Evolutionary conservation across 2,888 invertebrate species (phyloP).

Genomic region (Tachystola acroxantha): DNA sequence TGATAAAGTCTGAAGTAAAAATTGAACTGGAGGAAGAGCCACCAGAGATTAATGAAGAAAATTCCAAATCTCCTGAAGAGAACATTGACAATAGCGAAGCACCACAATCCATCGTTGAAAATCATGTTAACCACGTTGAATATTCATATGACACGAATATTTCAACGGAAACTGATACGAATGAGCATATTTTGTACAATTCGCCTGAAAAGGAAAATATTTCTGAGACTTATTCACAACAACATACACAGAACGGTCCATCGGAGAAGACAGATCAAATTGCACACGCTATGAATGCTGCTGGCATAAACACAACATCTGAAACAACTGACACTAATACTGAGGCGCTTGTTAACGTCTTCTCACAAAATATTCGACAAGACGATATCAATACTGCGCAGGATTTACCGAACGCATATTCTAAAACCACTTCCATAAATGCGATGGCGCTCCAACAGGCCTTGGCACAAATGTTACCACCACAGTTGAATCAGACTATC

Average conservation of each 20-base stretch:
- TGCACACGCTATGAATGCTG: constrained; percentile 67
- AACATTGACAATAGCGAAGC: constrained; percentile 29
- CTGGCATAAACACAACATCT: constrained; percentile 52
- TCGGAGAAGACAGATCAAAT: constrained; percentile 60
- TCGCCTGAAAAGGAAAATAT: constrained; percentile 5
- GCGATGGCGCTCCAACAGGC: constrained; percentile 69
- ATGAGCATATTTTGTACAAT: constrained; percentile 22
- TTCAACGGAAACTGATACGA: constrained; percentile 19
- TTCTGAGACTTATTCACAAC: constrained; percentile 17
- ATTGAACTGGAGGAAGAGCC: constrained; percentile 49
- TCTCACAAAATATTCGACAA: constrained; percentile 71
- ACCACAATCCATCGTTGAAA: constrained; percentile 17
- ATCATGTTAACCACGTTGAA: constrained; percentile 28
- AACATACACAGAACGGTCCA: constrained; percentile 34
- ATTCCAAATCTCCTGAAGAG: constrained; percentile 25
- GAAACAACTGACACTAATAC: constrained; percentile 40
- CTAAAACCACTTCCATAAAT: constrained; percentile 58
- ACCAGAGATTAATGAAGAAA: constrained; percentile 38
- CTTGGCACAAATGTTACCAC: constrained; percentile 66
- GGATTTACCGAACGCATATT: constrained; percentile 37
- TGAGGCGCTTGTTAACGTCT: constrained; percentile 68
- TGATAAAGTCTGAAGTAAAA: constrained; percentile 42
- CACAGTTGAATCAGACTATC: constrained; percentile 56
- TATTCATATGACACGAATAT: constrained; percentile 27
- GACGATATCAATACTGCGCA: constrained; percentile 28